phyloP scores from a whole-genome alignment of 1,140 invertebrate genomes.

The Drosophila virilis region DNA sequence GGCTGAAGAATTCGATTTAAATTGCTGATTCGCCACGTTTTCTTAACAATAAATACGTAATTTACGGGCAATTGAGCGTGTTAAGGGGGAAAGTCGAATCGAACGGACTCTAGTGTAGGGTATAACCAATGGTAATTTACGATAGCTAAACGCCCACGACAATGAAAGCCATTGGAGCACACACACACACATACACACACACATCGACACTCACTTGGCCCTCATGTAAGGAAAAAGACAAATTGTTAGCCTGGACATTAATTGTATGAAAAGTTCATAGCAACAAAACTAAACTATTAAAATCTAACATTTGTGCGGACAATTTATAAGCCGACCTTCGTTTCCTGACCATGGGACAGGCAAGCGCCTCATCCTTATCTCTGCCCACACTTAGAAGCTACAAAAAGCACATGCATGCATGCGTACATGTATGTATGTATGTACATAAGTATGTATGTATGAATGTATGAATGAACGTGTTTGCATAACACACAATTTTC shows the following conservation, averaged over 20 bases:
- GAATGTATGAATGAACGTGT: conserved; percentile 4
- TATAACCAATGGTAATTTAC: neutral
- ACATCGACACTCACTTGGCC: neutral
- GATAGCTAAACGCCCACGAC: neutral
- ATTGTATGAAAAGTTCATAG: neutral
- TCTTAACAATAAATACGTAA: conserved; percentile 47
- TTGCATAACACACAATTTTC: conserved; percentile 31
- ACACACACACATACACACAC: neutral
- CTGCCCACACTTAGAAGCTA: neutral
- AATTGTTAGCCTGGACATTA: neutral
- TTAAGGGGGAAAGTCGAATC: conserved; percentile 52
- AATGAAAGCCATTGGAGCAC: neutral
- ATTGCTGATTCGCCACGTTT: conserved; percentile 67
- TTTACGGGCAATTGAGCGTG: conserved; percentile 61
- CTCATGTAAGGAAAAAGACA: too few relatives aligned
- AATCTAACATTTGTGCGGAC: neutral
- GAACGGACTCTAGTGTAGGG: neutral
- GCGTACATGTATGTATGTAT: too few relatives aligned
- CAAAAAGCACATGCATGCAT: neutral
- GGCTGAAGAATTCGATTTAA: conserved; percentile 50
- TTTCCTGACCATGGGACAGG: conserved; percentile 1
- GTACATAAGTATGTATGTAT: neutral
- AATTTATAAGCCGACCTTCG: conserved; percentile 10
- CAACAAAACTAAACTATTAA: conserved; percentile 5
- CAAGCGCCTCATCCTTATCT: conserved; percentile 19